Conservation (phyloP, 2,113 vertebrate genomes). For the Willisornis vidua region DNA sequence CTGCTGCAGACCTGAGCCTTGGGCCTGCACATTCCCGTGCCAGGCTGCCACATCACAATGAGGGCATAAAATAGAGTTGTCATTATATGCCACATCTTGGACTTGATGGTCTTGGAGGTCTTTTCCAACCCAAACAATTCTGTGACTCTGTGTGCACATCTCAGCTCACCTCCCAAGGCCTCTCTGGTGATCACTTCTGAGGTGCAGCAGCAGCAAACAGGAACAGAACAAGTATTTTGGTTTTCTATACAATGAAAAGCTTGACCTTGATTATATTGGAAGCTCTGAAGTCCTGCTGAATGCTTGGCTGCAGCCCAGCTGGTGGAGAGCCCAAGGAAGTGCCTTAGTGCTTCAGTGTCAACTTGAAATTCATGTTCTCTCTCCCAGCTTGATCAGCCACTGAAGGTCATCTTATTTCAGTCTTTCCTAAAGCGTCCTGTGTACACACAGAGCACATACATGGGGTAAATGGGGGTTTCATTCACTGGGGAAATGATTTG, state of each 20-base stretch:
- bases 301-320: background rate
- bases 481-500: conserved; percentile 50
- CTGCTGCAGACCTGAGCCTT: background rate
- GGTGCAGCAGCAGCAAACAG: background rate
- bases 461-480: background rate
- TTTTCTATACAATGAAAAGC: background rate
- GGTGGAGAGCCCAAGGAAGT: background rate
- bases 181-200: background rate
- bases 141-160: background rate
- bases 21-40: background rate
- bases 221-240: background rate
- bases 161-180: background rate
- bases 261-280: background rate
- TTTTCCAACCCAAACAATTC: background rate
- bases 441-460: background rate
- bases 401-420: conserved; percentile 21
- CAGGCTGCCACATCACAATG: background rate
- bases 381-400: conserved; percentile 21
- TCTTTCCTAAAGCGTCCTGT: background rate
- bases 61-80: background rate
- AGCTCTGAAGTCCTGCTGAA: background rate
- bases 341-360: conserved; percentile 17
- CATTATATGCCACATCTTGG: background rate
- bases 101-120: fast-evolving
- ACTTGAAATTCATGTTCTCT: conserved; percentile 36